Conservation (phyloP, 2,113 vertebrate species). For the Ciconia boyciana region DNA sequence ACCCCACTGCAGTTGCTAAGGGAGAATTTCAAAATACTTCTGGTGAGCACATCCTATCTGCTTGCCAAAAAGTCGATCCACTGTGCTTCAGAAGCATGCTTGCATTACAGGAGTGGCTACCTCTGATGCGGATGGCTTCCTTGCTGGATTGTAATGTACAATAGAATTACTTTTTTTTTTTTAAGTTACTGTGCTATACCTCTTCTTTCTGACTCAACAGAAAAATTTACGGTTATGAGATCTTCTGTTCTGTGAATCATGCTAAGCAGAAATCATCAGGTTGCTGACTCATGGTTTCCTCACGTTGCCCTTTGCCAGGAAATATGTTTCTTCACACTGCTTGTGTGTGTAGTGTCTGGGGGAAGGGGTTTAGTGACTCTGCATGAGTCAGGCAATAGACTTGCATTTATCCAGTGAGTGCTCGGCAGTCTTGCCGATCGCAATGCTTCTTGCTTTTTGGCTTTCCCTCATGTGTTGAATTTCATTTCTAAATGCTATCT, state of each 20-base stretch:
- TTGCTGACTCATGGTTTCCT: conserved; percentile 52
- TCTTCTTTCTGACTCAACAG: background rate
- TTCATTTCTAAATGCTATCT: background rate
- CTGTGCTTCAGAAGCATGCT: background rate
- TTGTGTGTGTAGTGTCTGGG: background rate
- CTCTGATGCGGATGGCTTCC: background rate
- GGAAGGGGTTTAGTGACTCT: background rate
- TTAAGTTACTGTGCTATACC: background rate
- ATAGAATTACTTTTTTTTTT: background rate
- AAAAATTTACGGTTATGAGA: background rate
- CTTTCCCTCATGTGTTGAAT: background rate
- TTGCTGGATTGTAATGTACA: background rate
- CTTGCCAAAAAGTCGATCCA: background rate
- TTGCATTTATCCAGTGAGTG: background rate
- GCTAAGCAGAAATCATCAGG: background rate
- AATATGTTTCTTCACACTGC: background rate
- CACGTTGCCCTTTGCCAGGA: conserved; percentile 28
- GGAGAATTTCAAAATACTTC: background rate
- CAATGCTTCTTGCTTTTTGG: background rate
- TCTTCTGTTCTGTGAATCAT: background rate
- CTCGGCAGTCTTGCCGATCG: background rate
- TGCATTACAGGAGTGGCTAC: background rate
- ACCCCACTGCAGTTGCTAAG: background rate
- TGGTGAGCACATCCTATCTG: background rate
- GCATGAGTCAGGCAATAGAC: background rate